Evolutionary conservation across 2,888 invertebrate species (phyloP).

Genomic region (Himalopsyche tibetana): DNA sequence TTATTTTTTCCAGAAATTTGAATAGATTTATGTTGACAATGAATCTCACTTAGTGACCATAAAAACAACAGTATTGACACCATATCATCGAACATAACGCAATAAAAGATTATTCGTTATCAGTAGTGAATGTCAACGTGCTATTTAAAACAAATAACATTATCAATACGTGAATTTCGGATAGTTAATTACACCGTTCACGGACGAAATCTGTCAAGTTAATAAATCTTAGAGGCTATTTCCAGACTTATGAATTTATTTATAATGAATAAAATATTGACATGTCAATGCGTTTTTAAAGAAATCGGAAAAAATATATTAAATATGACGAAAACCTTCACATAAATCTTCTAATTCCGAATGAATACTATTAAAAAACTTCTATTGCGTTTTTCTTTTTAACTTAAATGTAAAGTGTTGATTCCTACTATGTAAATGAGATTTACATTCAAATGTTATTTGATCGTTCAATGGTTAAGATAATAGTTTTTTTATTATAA

Average conservation of each 20-base stretch:
- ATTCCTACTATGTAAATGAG: no score
- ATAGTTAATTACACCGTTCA: constrained; percentile 12
- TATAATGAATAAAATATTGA: constrained; percentile 4
- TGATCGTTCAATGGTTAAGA: no score
- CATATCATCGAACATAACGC: not conserved
- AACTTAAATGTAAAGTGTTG: no score
- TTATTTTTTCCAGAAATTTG: not conserved
- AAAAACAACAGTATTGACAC: not conserved
- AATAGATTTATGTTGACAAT: not conserved
- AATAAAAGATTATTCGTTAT: not conserved
- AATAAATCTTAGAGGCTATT: constrained; percentile 15
- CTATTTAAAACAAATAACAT: constrained; percentile 19
- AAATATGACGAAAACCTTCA: not conserved
- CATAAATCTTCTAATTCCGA: not conserved
- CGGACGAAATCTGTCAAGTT: constrained; percentile 8
- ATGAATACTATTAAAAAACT: no score
- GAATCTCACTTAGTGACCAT: not conserved
- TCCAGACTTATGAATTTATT: not conserved
- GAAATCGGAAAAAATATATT: not conserved
- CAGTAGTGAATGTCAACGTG: constrained; percentile 15
- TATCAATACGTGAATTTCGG: not conserved
- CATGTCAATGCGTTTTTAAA: constrained; percentile 8
- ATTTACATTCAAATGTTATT: no score
- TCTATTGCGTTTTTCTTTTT: no score
- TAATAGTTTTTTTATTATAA: no score